Evolutionary conservation across 1,140 invertebrate genomes (phyloP), one percentile per base, ranked within the genome.

Genomic region (Heliconius hermathena): DNA sequence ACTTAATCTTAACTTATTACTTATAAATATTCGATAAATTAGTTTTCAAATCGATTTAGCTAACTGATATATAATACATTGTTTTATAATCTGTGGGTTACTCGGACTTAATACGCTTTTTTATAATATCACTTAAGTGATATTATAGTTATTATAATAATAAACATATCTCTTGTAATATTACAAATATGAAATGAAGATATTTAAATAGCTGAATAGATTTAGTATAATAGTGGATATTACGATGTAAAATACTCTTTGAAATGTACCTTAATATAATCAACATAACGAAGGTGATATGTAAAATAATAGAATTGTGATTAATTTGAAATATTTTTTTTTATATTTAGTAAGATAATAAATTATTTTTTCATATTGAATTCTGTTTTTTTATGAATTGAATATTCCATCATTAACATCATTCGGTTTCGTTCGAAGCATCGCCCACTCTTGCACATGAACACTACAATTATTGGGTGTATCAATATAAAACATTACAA

Each of bases 351-450:
- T 84, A 70, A 83, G 77, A 72, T 82, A 89, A 87, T 89, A 88
- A 90, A 88, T 88, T 88, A 88, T 89, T 90, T 89, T 89, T 88
- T 88, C 87, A 87, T 85, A 88, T 87, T 87, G 84, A 88, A 73
- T 66, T 73, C 9, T 60, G 22, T 76, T 57, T 33, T 22, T 5
- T 66, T 57, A 6, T 57, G 22, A 9, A 11, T 46, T 57, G n/a
- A 22, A 8, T 57, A n/a, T 52, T 52, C 49, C 13, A 46, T 46
- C 41, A 46, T 46, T 46, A 16, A 46, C 41, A 4, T 46, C 3
- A 46, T 16, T 46, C 13, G 41, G 41, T 13, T 46, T 20, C 6
- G 49, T 52, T 20, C 2, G 49, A 33, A 33, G 33, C 33, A 33
- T 33, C 33, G 33, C 33, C 33, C 33, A 33, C 33, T 33, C 33